Base-by-base conservation (phyloP, 2,888 invertebrate species). In the Leptarthrus brevirostris region DNA sequence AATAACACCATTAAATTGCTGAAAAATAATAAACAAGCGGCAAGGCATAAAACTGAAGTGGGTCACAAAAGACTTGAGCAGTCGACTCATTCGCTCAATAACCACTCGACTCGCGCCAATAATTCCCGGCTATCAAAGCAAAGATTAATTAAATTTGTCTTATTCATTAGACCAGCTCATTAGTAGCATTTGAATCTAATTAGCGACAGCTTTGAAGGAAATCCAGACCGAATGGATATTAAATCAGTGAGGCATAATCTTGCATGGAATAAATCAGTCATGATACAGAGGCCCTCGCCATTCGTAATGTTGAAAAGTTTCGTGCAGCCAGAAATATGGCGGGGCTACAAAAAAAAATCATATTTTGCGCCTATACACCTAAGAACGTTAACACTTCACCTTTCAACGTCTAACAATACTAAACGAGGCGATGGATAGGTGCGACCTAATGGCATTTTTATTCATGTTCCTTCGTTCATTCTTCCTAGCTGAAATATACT, bases 261-360 rank as follows among this genome's bases (percentile, higher is more conserved):
- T 40, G 61, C 61, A 61, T 61, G 61, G 61, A 61, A 61, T 61
- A 61, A 61, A 61, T 61, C 61, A 61, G 61, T 36, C 61, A 40
- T 61, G 61, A n/a, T n/a, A n/a, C n/a, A n/a, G n/a, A 61, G 61
- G 8, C 30, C 30, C 30, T 30, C 30, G 8, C 30, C 44, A 18
- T 20, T 22, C 40, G 61, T 30, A 18, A 30, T 22, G 36, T 34
- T 61, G 61, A 40, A 40, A 40, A 40, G 61, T 61, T 61, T 61
- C 61, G 61, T 61, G 61, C 61, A 36, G 61, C 61, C 61, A 61
- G 20, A 61, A 61, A 61, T 61, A 40, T 40, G 22, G 36, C 12
- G 40, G 20, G 40, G 20, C 22, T n/a, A 40, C 20, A n/a, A n/a
- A n/a, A n/a, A 52, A 36, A 61, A 40, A 61, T 18, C 34, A 34